A percentile compares a stretch with the other conserved stretches of the same genome.
These are phyloP conservation scores for Eubasilissa splendida DNA, from an alignment of 2,888 invertebrate species.

Conservation along the genomic window DNA sequence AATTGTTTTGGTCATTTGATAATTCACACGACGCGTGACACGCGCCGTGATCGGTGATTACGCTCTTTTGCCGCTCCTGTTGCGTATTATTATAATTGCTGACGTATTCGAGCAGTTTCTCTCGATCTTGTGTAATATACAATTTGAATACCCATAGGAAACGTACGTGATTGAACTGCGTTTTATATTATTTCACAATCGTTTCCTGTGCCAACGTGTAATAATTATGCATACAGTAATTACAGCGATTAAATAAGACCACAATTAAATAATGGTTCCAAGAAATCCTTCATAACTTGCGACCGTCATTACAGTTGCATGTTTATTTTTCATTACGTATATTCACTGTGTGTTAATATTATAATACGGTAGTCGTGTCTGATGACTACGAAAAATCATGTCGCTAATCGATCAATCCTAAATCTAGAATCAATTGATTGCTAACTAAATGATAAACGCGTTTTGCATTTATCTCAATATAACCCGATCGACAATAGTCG, in stretches of 20 bases:
- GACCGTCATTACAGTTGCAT: not conserved
- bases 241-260: not conserved
- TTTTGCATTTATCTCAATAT: too few species aligned
- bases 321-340: not conserved
- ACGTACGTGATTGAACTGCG: slow-evolving; percentile 16
- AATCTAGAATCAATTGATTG: too few species aligned
- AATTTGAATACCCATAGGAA: slow-evolving; percentile 30
- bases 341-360: too few species aligned
- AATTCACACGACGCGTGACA: too few species aligned
- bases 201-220: slow-evolving; percentile 14
- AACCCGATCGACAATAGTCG: too few species aligned
- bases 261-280: slow-evolving; percentile 10
- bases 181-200: slow-evolving; percentile 18
- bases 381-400: too few species aligned
- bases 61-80: not conserved
- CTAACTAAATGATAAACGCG: too few species aligned
- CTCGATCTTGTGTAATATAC: slow-evolving; percentile 12
- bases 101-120: not conserved
- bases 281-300: slow-evolving; percentile 20
- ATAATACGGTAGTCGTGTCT: too few species aligned
- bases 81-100: slow-evolving; percentile 14
- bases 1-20: too few species aligned
- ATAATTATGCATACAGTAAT: not conserved
- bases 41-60: too few species aligned
- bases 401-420: too few species aligned